Conservation (phyloP, 2,113 vertebrate species). For the Callorhinus ursinus region DNA sequence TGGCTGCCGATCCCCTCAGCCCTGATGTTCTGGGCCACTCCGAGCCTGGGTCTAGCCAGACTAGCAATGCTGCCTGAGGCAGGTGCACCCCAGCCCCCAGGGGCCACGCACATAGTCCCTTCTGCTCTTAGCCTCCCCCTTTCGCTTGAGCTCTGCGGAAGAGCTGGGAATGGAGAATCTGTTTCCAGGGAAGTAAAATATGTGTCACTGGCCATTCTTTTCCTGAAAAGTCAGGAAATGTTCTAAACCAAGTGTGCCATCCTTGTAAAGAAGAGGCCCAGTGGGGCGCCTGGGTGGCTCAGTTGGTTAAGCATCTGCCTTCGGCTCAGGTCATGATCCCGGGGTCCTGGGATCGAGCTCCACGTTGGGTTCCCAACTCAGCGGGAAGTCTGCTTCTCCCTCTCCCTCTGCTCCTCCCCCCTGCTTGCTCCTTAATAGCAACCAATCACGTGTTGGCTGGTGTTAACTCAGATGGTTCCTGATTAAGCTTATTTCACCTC, state of each 20-base stretch:
- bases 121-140: not conserved
- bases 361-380: too few relatives aligned
- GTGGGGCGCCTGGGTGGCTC: not conserved
- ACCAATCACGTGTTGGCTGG: not conserved
- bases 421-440: not conserved
- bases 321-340: not conserved
- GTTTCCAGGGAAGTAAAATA: not conserved
- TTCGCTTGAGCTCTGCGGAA: not conserved
- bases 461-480: not conserved
- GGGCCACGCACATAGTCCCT: not conserved
- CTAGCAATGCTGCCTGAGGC: not conserved
- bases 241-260: not conserved
- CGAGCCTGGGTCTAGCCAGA: not conserved
- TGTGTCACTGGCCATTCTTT: not conserved
- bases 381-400: not conserved
- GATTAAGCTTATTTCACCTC: not conserved
- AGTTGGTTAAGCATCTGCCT: not conserved
- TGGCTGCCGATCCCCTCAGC: not conserved
- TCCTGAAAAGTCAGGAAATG: conserved; percentile 8
- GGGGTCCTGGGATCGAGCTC: not conserved
- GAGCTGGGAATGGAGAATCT: not conserved
- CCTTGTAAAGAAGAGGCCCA: not conserved
- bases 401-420: not conserved
- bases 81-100: not conserved
- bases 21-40: not conserved